phyloP scores from a whole-genome alignment of 37 sponge, comb jelly and placozoan genomes.

The Chondrosia reniformis region DNA sequence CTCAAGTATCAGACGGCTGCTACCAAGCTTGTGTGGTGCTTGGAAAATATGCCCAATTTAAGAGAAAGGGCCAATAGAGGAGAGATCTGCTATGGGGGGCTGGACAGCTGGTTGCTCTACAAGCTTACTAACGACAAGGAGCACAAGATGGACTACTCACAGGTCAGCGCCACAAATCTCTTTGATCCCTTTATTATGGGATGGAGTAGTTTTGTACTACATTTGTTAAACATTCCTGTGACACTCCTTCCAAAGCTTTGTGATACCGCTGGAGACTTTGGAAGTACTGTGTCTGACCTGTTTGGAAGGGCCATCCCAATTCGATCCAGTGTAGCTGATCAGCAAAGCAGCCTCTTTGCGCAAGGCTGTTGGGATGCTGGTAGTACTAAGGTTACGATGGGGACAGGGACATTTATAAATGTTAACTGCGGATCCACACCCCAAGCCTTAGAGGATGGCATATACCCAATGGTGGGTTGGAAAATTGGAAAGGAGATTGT shows the following conservation, averaged over 20 bases:
- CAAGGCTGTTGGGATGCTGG: constrained; percentile 86
- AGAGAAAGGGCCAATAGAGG: constrained; percentile 38
- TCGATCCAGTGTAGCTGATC: constrained; percentile 78
- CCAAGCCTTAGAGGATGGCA: constrained; percentile 72
- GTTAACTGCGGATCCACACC: constrained; percentile 78
- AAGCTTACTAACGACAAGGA: constrained; percentile 78
- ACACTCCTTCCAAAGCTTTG: constrained; percentile 76
- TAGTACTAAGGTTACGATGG: constrained; percentile 80
- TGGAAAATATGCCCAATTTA: constrained; percentile 68
- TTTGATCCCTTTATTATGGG: constrained; percentile 78
- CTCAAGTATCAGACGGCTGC: constrained; percentile 58
- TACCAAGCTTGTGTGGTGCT: constrained; percentile 75
- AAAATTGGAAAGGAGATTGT: constrained; percentile 68
- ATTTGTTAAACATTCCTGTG: constrained; percentile 57
- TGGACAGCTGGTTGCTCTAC: constrained; percentile 95
- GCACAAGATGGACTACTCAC: constrained; percentile 92
- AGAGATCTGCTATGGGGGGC: constrained; percentile 83
- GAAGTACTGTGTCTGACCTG: constrained; percentile 34
- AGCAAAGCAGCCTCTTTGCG: constrained; percentile 91
- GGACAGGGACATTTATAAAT: constrained; percentile 82
- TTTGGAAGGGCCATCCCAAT: constrained; percentile 76
- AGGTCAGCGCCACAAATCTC: constrained; percentile 71
- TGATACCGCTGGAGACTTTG: constrained; percentile 70
- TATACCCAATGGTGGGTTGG: constrained; percentile 94
- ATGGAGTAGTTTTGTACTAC: constrained; percentile 64